These are phyloP conservation scores for Scaptomyza flava DNA, from an alignment of 2,888 invertebrate genomes.

Conservation along the genomic window DNA sequence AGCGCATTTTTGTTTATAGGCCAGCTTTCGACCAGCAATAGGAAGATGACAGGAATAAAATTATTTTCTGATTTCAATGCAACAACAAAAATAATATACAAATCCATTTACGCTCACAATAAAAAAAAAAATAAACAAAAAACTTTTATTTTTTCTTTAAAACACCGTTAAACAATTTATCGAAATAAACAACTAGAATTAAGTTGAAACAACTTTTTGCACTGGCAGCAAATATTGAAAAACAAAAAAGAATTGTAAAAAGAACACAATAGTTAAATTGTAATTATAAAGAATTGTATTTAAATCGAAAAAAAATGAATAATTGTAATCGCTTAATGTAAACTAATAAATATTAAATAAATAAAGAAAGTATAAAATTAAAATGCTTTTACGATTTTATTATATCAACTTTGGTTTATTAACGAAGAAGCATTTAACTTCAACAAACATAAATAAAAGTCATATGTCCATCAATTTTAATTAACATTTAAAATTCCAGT, in stretches of 20 bases:
- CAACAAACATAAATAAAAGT: background rate
- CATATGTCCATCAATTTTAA: no score
- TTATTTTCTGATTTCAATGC: conserved; percentile 63
- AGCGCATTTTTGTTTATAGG: conserved; percentile 71
- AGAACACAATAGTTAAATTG: conserved; percentile 82
- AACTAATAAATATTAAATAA: conserved; percentile 80
- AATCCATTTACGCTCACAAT: conserved; percentile 59
- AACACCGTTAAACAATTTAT: conserved; percentile 28
- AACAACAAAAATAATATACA: conserved; percentile 36
- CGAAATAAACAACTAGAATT: conserved; percentile 42
- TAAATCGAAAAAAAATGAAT: conserved; percentile 62
- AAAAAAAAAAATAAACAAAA: conserved; percentile 29
- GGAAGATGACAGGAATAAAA: conserved; percentile 71
- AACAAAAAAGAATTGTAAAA: conserved; percentile 70
- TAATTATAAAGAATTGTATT: conserved; percentile 79
- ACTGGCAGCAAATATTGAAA: conserved; percentile 80
- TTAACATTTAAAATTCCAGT: conserved; percentile 14
- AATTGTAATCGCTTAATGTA: conserved; percentile 80
- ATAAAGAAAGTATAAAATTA: conserved; percentile 61
- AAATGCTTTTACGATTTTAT: conserved; percentile 2
- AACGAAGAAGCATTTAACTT: background rate
- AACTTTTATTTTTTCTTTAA: conserved; percentile 78
- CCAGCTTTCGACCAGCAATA: conserved; percentile 35
- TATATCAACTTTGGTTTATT: background rate
- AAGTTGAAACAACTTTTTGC: conserved; percentile 78